Conservation (phyloP, 1,140 invertebrate species). For the Antheraea mylitta region DNA sequence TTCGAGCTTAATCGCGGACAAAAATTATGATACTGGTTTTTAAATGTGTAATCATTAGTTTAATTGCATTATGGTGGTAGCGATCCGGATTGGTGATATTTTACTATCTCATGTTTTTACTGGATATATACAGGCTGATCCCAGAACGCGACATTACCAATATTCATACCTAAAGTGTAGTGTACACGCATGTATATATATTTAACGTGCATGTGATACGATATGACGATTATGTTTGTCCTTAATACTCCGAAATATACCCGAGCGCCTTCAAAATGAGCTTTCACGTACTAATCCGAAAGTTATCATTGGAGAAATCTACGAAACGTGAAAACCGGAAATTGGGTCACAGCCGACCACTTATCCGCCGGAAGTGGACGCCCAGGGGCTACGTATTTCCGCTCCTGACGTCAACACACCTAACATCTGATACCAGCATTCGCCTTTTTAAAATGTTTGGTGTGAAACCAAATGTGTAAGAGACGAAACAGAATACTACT, state of each 20-base stretch:
- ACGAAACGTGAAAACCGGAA: slow-evolving; percentile 64
- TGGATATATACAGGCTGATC: no score
- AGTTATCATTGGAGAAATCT: slow-evolving; percentile 53
- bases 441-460: not conserved
- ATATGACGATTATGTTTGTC: not conserved
- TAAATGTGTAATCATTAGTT: no score
- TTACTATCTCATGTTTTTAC: no score
- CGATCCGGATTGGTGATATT: no score
- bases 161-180: no score
- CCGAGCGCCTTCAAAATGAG: not conserved
- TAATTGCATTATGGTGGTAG: no score
- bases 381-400: slow-evolving; percentile 58
- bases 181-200: no score
- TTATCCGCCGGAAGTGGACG: slow-evolving; percentile 60
- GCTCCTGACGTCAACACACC: slow-evolving; percentile 51
- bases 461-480: not conserved
- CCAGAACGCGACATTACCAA: no score
- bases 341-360: slow-evolving; percentile 60
- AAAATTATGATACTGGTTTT: no score
- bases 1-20: no score
- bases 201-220: not conserved
- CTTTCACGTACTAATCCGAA: slow-evolving; percentile 19
- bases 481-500: not conserved
- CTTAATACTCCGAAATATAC: not conserved
- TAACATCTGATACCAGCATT: slow-evolving; percentile 19